These are phyloP conservation scores for Apis cerana DNA, from an alignment of 1,140 invertebrate genomes.

Conservation along the genomic window DNA sequence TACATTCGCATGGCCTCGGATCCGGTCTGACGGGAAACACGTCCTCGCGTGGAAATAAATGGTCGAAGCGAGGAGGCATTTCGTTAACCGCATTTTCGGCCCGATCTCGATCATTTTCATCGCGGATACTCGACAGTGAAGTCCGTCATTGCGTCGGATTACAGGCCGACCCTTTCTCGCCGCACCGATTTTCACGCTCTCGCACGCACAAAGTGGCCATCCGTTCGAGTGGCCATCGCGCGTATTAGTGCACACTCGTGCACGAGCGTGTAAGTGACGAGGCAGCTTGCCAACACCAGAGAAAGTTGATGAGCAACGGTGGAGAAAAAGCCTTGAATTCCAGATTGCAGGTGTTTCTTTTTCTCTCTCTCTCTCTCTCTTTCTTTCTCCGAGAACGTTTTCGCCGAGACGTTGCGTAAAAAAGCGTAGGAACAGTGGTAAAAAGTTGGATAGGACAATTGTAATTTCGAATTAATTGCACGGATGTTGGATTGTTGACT, in stretches of 20 bases:
- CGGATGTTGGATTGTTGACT: background rate
- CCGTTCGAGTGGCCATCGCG: slow-evolving; percentile 43
- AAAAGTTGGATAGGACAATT: background rate
- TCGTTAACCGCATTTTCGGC: slow-evolving; percentile 15
- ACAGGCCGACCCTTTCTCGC: slow-evolving; percentile 55
- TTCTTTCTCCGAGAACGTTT: background rate
- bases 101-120: slow-evolving; percentile 44
- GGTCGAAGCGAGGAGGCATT: background rate
- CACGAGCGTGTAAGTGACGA: slow-evolving; percentile 22
- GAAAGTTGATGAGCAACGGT: slow-evolving; percentile 5
- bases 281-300: slow-evolving; percentile 14
- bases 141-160: slow-evolving; percentile 59
- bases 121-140: slow-evolving; percentile 48
- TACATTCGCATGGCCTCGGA: background rate
- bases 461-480: background rate
- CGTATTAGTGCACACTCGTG: slow-evolving; percentile 15
- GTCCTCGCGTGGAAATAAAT: slow-evolving; percentile 7
- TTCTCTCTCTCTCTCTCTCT: background rate
- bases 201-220: slow-evolving; percentile 56
- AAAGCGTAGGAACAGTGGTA: too few relatives aligned
- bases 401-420: background rate
- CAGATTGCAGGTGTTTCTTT: slow-evolving; percentile 18
- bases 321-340: slow-evolving; percentile 1
- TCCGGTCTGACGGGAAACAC: background rate
- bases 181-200: slow-evolving; percentile 65